Base-by-base conservation (phyloP, 2,888 invertebrate genomes). In the Syritta pipiens region DNA sequence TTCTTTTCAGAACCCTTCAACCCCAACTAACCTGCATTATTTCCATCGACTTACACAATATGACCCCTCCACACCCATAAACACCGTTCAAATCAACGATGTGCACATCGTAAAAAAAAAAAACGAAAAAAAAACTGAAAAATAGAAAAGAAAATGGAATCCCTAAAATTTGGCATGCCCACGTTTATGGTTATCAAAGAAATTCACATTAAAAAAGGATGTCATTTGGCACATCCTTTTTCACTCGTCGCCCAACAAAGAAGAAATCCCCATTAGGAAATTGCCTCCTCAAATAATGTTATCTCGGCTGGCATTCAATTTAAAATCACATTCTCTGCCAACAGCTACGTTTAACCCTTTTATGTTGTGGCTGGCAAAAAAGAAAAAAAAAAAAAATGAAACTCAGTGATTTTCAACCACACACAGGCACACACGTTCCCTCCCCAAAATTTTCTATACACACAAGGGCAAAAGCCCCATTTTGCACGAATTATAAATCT, bases 281-380 rank as follows among this genome's bases (percentile, higher is more conserved):
- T 67, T 55, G 22, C 40, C 14, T 32, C 32, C 44, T 17, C 44
- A 26, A 65, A 65, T 35, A 53, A 57, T 67, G 55, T 67, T 57
- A 67, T 67, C 67, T 48, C 28, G 12, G 0, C n/a, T 37, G 46
- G 37, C 17, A 67, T 67, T 67, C 46, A 67, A 67, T 67, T 67
- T 57, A 37, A 65, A 65, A 44, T 46, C 46, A 46, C 28, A 46
- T 55, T 37, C 22, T 4, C 24, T 32, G 46, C 37, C 55, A 26
- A 24, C 55, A 55, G 37, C 28, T 51, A n/a, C 67, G 30, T 35
- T 57, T 48, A 67, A 67, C 67, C 67, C 67, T 55, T 67, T 67
- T 55, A 28, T 57, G 14, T 42, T 28, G 42, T 42, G 57, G 19
- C 1, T n/a, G 9, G 20, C 10, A 42, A 42, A 40, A 40, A 40